Evolutionary conservation across 2,797 vertebrate genomes (phyloP).

Genomic region (Loris lydekkerianus): DNA sequence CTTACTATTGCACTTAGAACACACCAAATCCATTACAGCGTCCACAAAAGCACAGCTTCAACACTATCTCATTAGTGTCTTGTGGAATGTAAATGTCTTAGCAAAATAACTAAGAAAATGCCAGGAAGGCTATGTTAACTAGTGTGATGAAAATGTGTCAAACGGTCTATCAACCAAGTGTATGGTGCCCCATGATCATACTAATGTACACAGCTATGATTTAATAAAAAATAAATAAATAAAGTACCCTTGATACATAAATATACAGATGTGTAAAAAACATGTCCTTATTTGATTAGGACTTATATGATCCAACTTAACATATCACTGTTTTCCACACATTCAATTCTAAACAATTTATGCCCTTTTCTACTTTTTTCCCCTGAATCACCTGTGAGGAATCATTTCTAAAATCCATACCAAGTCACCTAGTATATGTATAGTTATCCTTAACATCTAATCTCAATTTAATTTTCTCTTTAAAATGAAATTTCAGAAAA

Average conservation of each 20-base stretch:
- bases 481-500: not conserved
- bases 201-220: too few relatives aligned
- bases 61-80: fast-evolving
- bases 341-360: not conserved
- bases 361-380: not conserved
- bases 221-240: too few relatives aligned
- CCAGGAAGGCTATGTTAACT: too few relatives aligned
- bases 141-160: too few relatives aligned
- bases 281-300: not conserved
- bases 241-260: not conserved
- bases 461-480: not conserved
- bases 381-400: not conserved
- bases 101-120: too few relatives aligned
- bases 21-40: not conserved
- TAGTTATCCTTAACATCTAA: not conserved
- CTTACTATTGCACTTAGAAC: not conserved
- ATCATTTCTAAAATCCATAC: not conserved
- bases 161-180: too few relatives aligned
- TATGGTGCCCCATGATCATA: too few relatives aligned
- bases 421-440: not conserved
- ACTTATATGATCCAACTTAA: fast-evolving
- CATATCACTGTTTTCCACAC: not conserved
- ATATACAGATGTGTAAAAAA: not conserved
- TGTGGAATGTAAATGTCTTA: too few relatives aligned
- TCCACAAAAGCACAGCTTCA: not conserved